Conservation (phyloP, 2,888 invertebrate genomes). For the Agrochola lychnidis region DNA sequence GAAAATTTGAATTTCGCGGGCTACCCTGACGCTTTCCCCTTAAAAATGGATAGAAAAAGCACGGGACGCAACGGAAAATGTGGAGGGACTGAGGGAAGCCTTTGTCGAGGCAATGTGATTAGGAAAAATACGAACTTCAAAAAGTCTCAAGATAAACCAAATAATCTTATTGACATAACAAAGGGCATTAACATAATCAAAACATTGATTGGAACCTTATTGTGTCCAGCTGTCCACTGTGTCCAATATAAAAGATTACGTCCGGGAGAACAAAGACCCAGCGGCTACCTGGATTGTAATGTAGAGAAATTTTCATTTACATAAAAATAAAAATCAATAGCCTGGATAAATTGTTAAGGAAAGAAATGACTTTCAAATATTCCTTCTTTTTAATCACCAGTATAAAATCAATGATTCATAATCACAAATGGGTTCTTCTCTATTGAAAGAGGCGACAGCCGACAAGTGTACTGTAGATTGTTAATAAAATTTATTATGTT, state of each 20-base stretch:
- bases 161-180: constrained; percentile 13
- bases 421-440: constrained; percentile 23
- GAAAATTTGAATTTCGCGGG: too few species aligned
- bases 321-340: constrained; percentile 35
- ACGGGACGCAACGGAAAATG: neutral
- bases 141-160: neutral
- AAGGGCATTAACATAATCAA: constrained; percentile 29
- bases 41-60: neutral
- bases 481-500: constrained; percentile 61
- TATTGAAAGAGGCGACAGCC: constrained; percentile 26
- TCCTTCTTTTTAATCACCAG: constrained; percentile 8
- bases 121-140: neutral
- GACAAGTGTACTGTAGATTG: constrained; percentile 46
- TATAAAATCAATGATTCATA: constrained; percentile 33
- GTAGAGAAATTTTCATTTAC: constrained; percentile 25
- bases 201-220: constrained; percentile 27
- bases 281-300: constrained; percentile 9
- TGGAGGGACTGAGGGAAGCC: neutral
- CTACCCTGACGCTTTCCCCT: too few species aligned
- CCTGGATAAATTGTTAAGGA: constrained; percentile 17
- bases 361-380: constrained; percentile 22
- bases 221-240: constrained; percentile 9
- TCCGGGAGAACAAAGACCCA: constrained; percentile 32
- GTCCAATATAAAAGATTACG: constrained; percentile 31
- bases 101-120: neutral